These are phyloP conservation scores for Drosophila trapezifrons DNA, from an alignment of 1,140 invertebrate species.

Conservation along the genomic window DNA sequence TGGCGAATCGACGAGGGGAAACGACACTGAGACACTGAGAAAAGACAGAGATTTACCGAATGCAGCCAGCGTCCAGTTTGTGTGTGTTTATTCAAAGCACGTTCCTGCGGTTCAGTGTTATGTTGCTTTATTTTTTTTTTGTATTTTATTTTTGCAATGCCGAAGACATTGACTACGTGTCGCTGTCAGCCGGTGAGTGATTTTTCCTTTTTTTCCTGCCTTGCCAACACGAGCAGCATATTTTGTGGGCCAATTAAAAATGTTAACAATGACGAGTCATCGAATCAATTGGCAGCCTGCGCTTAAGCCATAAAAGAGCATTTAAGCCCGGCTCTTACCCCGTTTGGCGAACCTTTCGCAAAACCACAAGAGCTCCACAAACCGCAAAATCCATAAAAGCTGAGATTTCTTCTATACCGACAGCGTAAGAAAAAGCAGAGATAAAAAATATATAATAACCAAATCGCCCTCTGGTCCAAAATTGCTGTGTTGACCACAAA, in stretches of 20 bases:
- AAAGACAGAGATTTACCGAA: slow-evolving; percentile 36
- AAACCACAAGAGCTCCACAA: slow-evolving; percentile 45
- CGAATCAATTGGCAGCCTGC: slow-evolving; percentile 68
- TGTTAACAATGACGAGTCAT: slow-evolving; percentile 49
- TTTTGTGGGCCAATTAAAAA: slow-evolving; percentile 75
- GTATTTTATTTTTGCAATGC: slow-evolving; percentile 33
- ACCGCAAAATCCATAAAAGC: slow-evolving; percentile 76
- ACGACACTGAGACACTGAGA: slow-evolving; percentile 9
- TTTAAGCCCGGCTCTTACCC: slow-evolving; percentile 65
- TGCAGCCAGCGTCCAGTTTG: slow-evolving; percentile 31
- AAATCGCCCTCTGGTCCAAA: slow-evolving; percentile 46
- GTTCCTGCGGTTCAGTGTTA: slow-evolving; percentile 61
- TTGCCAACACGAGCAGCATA: slow-evolving; percentile 71
- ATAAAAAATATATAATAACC: slow-evolving; percentile 35
- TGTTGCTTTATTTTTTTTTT: slow-evolving; percentile 32
- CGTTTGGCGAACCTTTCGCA: slow-evolving; percentile 53
- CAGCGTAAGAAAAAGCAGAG: not conserved
- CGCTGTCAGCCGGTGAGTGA: slow-evolving; percentile 64
- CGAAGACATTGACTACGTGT: slow-evolving; percentile 65
- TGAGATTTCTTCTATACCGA: slow-evolving; percentile 53
- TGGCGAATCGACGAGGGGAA: slow-evolving; percentile 12
- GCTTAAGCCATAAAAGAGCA: slow-evolving; percentile 67
- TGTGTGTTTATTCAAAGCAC: slow-evolving; percentile 73
- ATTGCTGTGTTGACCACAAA: slow-evolving; percentile 65
- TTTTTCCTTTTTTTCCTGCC: slow-evolving; percentile 28